phyloP scores from a whole-genome alignment of 2,888 invertebrate species.

The Macroteleia sp. region DNA sequence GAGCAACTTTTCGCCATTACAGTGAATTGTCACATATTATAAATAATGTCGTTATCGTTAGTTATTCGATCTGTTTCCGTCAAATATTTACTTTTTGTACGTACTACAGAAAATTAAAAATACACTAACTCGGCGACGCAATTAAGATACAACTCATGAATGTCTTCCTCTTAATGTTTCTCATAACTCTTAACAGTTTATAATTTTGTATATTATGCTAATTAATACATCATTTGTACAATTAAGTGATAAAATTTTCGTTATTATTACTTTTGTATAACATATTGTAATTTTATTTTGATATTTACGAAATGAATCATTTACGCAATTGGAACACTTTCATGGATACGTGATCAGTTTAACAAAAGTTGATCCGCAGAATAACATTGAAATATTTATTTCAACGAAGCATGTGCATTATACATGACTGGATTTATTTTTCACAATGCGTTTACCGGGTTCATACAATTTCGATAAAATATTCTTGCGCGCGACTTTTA shows the following conservation, averaged over 20 bases:
- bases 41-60: too few relatives aligned
- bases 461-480: slow-evolving; percentile 26
- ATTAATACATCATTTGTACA: too few relatives aligned
- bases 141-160: too few relatives aligned
- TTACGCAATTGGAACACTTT: slow-evolving; percentile 30
- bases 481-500: slow-evolving; percentile 21
- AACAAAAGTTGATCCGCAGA: slow-evolving; percentile 23
- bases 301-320: slow-evolving; percentile 16
- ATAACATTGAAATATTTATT: slow-evolving; percentile 31
- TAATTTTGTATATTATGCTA: too few relatives aligned
- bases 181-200: too few relatives aligned
- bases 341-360: slow-evolving; percentile 22
- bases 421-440: slow-evolving; percentile 34
- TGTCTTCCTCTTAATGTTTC: too few relatives aligned
- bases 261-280: neutral
- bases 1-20: too few relatives aligned
- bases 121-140: too few relatives aligned
- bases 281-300: slow-evolving; percentile 1
- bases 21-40: too few relatives aligned
- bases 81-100: too few relatives aligned
- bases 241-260: neutral
- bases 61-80: too few relatives aligned
- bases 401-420: slow-evolving; percentile 21
- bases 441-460: slow-evolving; percentile 22
- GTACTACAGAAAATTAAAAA: too few relatives aligned